phyloP scores from a whole-genome alignment of 2,888 invertebrate species.

The Steinernema hermaphroditum region DNA sequence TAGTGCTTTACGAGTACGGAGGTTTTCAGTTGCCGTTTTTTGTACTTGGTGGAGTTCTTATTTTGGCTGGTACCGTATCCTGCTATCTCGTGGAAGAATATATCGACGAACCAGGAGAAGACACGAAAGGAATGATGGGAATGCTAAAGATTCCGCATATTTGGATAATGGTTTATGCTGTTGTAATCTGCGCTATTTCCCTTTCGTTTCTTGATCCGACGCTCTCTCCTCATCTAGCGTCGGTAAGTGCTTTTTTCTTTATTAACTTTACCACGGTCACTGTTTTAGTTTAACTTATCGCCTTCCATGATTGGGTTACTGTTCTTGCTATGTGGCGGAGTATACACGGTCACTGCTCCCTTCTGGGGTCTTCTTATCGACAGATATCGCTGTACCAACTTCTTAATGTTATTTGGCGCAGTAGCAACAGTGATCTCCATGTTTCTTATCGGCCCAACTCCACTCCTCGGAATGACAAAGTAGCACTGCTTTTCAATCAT shows the following conservation, averaged over 20 bases:
- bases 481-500: constrained; percentile 26
- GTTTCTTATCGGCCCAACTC: constrained; percentile 66
- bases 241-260: constrained; percentile 43
- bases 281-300: constrained; percentile 60
- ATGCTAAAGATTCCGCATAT: constrained; percentile 60
- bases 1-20: constrained; percentile 73
- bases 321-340: constrained; percentile 64
- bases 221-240: constrained; percentile 79
- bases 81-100: constrained; percentile 54
- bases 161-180: constrained; percentile 62
- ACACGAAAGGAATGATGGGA: constrained; percentile 60
- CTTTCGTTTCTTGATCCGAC: constrained; percentile 80
- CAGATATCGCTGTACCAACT: constrained; percentile 51
- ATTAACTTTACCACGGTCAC: background rate
- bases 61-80: constrained; percentile 55
- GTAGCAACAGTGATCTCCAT: constrained; percentile 59
- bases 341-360: constrained; percentile 61
- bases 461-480: constrained; percentile 57
- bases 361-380: constrained; percentile 65
- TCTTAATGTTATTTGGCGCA: constrained; percentile 64
- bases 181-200: constrained; percentile 65
- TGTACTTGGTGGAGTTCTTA: constrained; percentile 56
- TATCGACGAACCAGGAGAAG: constrained; percentile 48
- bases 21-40: constrained; percentile 61
- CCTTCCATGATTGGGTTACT: constrained; percentile 64